Evolutionary conservation across 2,888 invertebrate genomes (phyloP), one percentile per base, ranked within the genome.

Genomic region (Mimas tiliae): DNA sequence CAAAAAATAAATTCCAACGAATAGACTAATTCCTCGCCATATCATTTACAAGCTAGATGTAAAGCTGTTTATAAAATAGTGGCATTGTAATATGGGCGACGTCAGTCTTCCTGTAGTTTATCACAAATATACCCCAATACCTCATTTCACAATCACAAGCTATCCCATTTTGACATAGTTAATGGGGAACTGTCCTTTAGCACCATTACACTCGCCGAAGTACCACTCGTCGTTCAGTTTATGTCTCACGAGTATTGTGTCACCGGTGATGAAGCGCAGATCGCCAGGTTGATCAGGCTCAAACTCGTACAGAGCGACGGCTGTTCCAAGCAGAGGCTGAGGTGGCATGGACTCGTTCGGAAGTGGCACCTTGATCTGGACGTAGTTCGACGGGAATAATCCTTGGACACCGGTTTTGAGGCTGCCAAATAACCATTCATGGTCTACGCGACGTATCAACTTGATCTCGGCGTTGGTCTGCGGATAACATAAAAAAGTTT

Each of bases 391-490:
- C 0, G 98, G 98, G 89, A 98, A 98, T 74, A 98, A 95, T 50
- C 98, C 98, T 83, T 96, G 95, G 68, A 94, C 94, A 69, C 95
- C 95, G 74, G 86, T 88, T 65, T 95, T 95, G 65, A 96, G 88
- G 74, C 95, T 94, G 7, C 98, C 98, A 81, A 94, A 95, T 71
- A 96, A 89, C 98, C 98, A 98, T 73, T 97, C 97, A 45, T 95
- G 94, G 81, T 97, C 97, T 34, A 97, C 93, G 78, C 95, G 94
- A 77, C 95, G 94, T 74, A 96, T 84, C 76, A 98, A 87, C 73
- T 95, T 94, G 68, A 98, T 96, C 72, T 95, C 94, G 74, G 98
- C 96, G 74, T 96, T 95, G 65, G 94, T 94, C 97, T 97, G 91
- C 19, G 94, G 94, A 77, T 51, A 27, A 27, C 1, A 27, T 27